Evolutionary conservation across 2,888 invertebrate species (phyloP), one percentile per base, ranked within the genome.

Genomic region (Euclidia mi): DNA sequence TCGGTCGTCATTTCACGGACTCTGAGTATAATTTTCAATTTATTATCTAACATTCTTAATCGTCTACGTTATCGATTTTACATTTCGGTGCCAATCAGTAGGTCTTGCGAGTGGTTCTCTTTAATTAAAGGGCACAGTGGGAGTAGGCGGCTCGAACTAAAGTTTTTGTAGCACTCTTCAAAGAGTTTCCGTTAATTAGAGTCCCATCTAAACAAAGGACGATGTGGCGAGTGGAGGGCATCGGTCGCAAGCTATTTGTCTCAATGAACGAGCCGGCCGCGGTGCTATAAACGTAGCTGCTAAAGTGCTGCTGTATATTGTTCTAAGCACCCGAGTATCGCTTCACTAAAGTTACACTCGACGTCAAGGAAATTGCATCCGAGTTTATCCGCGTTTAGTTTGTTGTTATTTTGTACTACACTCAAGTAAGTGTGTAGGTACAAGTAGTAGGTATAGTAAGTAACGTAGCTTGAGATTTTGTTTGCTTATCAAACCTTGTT

Each of bases 121-220:
- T 85, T 85, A 84, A 84, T 82, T 82, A 84, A 81, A 75, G 66
- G 67, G 46, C 56, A 35, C 52, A 61, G 59, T 61, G 43, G 62
- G 61, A 62, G 74, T 53, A 56, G 62, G 61, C 63, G 60, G 61
- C 61, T 65, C 46, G 55, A 63, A 55, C 58, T 65, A 58, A 64
- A 74, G 69, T 76, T 81, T 83, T 83, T 84, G 76, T 76, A 81
- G 81, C 67, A 71, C 79, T 66, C 78, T 79, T 79, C 77, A 79
- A 84, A 79, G 79, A 78, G 71, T 72, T 76, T 53, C 37, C 77
- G 71, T 82, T 86, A 84, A 88, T 89, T 82, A 86, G 79, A 73
- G 76, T 69, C 77, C 72, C 70, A 78, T 78, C 74, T 76, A 77
- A 85, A 83, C 81, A 81, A 79, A 80, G 76, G 79, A 65, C 62